A percentile compares a stretch with the other conserved stretches of the same genome.
Evolutionary conservation across 2,113 vertebrate genomes (phyloP).

Genomic region (Atlantisia rogersi): DNA sequence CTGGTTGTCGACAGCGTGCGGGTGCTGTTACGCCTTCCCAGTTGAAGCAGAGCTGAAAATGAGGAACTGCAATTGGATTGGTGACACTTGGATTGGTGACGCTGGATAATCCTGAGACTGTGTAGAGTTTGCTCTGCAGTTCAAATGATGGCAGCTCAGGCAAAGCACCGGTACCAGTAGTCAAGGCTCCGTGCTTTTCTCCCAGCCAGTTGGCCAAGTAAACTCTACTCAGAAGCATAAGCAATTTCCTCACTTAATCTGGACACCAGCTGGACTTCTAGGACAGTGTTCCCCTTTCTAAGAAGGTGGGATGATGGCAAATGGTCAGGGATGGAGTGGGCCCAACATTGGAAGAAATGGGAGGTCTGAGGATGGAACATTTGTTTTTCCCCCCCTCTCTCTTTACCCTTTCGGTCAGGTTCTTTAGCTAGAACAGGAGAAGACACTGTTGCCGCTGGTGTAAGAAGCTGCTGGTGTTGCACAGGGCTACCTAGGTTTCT

Average conservation of each 20-base stretch:
- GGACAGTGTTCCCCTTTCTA: neutral
- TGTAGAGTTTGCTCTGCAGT: neutral
- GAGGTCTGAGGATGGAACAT: neutral
- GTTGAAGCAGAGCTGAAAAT: neutral
- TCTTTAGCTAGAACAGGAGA: neutral
- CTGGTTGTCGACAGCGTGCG: neutral
- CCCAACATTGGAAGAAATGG: neutral
- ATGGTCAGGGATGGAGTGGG: neutral
- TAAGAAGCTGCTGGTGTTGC: neutral
- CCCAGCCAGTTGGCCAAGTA: neutral
- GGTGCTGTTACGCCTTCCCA: neutral
- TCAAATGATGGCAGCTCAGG: neutral
- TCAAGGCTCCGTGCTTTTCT: neutral
- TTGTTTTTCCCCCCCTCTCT: neutral
- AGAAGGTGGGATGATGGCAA: neutral
- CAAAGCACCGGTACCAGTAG: neutral
- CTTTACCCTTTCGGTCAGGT: neutral
- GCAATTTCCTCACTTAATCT: neutral
- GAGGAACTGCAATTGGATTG: neutral
- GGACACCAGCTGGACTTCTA: neutral
- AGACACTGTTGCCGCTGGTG: neutral
- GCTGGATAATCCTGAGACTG: neutral
- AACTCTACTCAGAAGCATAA: fast-evolving
- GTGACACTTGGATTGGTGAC: fast-evolving
- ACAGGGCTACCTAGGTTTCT: neutral